These are phyloP conservation scores for Delphinus delphis DNA, from an alignment of 2,113 vertebrate genomes.

Conservation along the genomic window DNA sequence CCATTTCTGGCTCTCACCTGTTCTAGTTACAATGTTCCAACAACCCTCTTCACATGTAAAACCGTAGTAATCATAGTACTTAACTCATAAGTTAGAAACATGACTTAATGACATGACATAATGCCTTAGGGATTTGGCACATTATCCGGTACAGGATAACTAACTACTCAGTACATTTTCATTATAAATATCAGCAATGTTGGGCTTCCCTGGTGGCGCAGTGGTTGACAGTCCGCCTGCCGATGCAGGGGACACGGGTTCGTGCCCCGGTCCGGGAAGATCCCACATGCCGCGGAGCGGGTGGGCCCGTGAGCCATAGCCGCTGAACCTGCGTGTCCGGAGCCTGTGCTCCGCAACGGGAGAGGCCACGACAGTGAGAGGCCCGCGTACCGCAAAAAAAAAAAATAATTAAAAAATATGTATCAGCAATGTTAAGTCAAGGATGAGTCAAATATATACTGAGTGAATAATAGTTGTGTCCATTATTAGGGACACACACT, in stretches of 20 bases:
- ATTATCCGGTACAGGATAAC: not conserved
- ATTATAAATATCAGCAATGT: not conserved
- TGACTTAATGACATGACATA: not conserved
- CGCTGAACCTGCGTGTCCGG: no score
- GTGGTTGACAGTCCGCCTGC: no score
- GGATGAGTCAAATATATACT: not conserved
- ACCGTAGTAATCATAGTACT: not conserved
- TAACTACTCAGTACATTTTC: not conserved
- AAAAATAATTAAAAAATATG: no score
- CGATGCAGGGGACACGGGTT: no score
- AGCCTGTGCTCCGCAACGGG: no score
- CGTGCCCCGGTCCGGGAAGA: no score
- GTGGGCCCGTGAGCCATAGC: no score
- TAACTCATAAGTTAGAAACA: not conserved
- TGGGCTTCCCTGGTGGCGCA: no score
- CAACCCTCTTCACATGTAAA: not conserved
- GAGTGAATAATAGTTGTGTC: not conserved
- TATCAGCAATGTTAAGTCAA: not conserved
- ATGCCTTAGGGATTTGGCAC: not conserved
- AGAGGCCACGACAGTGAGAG: no score
- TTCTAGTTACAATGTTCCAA: not conserved
- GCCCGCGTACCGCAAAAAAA: no score
- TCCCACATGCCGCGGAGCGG: no score
- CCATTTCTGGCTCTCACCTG: not conserved
- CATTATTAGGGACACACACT: not conserved